These are phyloP conservation scores for Cacajao melanocephalus DNA, from an alignment of 2,797 vertebrate species.

Conservation along the genomic window DNA sequence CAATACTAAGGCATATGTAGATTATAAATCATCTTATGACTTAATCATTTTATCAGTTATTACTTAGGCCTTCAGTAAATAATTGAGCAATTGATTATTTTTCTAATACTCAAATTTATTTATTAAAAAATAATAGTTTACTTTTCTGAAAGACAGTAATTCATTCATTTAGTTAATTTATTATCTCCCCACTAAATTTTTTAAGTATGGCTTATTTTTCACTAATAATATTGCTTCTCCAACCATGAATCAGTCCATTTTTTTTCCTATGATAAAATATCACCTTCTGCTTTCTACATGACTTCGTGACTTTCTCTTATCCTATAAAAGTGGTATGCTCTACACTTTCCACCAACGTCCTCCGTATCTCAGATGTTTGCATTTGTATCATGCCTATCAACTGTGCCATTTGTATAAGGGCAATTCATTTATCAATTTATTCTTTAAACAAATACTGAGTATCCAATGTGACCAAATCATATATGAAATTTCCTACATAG, in stretches of 20 bases:
- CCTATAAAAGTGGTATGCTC: not conserved
- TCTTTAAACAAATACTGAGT: not conserved
- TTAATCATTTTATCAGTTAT: not conserved
- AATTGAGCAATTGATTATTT: not conserved
- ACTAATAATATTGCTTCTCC: not conserved
- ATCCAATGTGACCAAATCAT: not conserved
- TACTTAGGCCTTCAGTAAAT: not conserved
- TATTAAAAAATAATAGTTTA: not conserved
- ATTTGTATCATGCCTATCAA: not conserved
- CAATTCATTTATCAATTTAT: not conserved
- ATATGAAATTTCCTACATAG: not conserved
- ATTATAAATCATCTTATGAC: not conserved
- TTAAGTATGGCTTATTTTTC: not conserved
- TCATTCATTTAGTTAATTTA: slow-evolving; percentile 10
- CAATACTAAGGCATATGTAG: not conserved
- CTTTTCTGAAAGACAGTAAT: not conserved
- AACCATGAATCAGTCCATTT: not conserved
- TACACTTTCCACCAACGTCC: not conserved
- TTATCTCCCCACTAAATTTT: not conserved
- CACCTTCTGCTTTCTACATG: not conserved
- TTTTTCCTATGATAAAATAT: not conserved
- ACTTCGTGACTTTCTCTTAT: not conserved
- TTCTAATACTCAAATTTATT: not conserved
- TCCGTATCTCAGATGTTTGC: not conserved
- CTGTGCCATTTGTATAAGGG: not conserved